phyloP scores from a whole-genome alignment of 2,113 vertebrate genomes.

The Gorsachius goisagi region DNA sequence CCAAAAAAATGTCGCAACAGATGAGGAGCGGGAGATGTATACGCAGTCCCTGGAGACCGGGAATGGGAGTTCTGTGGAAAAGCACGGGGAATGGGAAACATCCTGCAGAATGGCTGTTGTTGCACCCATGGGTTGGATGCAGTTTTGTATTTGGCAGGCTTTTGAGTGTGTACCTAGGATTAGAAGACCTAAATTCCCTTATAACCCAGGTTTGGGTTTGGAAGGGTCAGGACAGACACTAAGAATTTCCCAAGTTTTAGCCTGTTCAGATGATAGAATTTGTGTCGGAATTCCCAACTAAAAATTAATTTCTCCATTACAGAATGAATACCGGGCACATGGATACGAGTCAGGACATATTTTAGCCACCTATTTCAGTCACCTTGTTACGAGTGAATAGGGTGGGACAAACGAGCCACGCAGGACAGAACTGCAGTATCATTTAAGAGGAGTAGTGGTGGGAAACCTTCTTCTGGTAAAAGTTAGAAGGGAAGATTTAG shows the following conservation, averaged over 20 bases:
- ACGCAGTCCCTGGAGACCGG: fast-evolving
- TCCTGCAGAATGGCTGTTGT: neutral
- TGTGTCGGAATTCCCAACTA: neutral
- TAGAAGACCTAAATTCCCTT: neutral
- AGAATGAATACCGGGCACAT: too few relatives aligned
- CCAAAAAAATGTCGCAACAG: neutral
- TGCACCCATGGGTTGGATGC: neutral
- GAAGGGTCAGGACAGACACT: neutral
- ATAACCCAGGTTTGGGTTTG: neutral
- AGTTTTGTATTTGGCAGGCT: neutral
- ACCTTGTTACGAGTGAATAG: neutral
- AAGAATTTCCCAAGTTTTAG: neutral
- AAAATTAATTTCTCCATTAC: neutral
- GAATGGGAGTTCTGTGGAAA: neutral
- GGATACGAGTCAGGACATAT: neutral
- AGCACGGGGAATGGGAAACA: neutral
- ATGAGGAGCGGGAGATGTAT: neutral
- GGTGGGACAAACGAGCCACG: neutral
- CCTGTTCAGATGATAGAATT: neutral
- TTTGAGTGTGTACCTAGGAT: neutral
- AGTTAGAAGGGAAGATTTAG: too few relatives aligned
- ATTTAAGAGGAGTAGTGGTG: neutral
- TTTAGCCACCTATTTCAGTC: neutral
- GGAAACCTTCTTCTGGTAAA: neutral
- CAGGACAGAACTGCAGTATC: too few relatives aligned